Conservation (phyloP, 2,888 invertebrate species). For the Ochropleura leucogaster region DNA sequence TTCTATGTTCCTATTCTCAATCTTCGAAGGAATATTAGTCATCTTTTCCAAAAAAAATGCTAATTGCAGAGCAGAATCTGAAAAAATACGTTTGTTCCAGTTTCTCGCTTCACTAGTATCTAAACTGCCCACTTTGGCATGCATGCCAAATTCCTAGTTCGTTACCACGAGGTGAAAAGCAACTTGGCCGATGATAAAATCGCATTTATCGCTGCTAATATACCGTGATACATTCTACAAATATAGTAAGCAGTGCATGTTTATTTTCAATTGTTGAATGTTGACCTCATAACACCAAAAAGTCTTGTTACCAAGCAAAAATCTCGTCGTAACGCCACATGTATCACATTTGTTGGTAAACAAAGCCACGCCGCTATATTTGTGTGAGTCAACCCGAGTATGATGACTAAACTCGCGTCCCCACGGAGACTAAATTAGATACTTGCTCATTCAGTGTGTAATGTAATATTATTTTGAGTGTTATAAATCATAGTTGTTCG, state of each 20-base stretch:
- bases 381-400: conserved; percentile 44
- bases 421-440: conserved; percentile 66
- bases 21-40: conserved; percentile 30
- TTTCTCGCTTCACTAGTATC: conserved; percentile 35
- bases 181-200: conserved; percentile 10
- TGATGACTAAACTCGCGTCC: conserved; percentile 66
- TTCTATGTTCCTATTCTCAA: conserved; percentile 1
- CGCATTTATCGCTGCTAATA: neutral
- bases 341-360: conserved; percentile 70
- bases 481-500: conserved; percentile 58
- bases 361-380: conserved; percentile 65
- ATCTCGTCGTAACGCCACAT: conserved; percentile 19
- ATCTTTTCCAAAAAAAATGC: conserved; percentile 40
- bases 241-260: conserved; percentile 20
- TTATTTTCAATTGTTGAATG: conserved; percentile 25
- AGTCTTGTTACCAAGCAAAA: conserved; percentile 32
- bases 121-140: conserved; percentile 25
- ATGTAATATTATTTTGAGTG: conserved; percentile 60
- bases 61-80: conserved; percentile 8
- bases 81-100: conserved; percentile 48
- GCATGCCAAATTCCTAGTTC: conserved; percentile 41
- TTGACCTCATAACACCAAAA: conserved; percentile 25
- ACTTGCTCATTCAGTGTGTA: conserved; percentile 69
- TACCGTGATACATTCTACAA: conserved; percentile 13
- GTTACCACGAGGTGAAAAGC: conserved; percentile 4